These are phyloP conservation scores for Rousettus madagascariensis DNA, from an alignment of 2,797 vertebrate genomes.

Conservation along the genomic window DNA sequence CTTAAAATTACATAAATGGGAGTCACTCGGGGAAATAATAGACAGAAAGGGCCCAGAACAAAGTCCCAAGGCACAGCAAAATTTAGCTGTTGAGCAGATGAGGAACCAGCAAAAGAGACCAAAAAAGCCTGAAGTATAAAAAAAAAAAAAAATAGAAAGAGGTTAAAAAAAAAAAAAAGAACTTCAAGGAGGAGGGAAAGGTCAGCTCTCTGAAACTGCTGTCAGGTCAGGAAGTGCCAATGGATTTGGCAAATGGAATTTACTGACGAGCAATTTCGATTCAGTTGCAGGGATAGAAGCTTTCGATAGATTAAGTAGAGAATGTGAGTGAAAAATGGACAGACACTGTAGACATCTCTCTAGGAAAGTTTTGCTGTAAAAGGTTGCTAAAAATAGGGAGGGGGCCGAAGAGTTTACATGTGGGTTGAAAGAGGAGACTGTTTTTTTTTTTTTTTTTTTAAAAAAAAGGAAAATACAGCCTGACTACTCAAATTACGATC, in stretches of 20 bases:
- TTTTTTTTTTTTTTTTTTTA: background rate
- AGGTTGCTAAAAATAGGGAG: background rate
- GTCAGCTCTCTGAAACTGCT: background rate
- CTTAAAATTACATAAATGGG: background rate
- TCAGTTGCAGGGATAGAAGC: background rate
- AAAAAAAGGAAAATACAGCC: background rate
- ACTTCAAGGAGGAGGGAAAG: background rate
- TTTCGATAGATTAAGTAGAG: background rate
- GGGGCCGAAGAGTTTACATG: accelerated
- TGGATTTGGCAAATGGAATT: background rate
- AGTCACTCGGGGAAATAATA: background rate
- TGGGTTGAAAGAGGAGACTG: background rate
- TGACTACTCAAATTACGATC: background rate
- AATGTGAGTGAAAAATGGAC: background rate
- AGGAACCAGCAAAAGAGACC: background rate
- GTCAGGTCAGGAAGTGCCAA: background rate
- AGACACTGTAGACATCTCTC: background rate
- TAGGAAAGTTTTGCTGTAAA: background rate
- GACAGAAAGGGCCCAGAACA: background rate
- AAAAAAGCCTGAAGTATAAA: background rate
- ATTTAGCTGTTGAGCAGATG: background rate
- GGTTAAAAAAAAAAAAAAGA: background rate
- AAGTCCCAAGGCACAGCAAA: background rate
- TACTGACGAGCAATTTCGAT: background rate
- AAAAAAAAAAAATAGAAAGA: background rate